Evolutionary conservation across 2,797 vertebrate genomes (phyloP), one percentile per base, ranked within the genome.

Genomic region (Telmatherina bonti): DNA sequence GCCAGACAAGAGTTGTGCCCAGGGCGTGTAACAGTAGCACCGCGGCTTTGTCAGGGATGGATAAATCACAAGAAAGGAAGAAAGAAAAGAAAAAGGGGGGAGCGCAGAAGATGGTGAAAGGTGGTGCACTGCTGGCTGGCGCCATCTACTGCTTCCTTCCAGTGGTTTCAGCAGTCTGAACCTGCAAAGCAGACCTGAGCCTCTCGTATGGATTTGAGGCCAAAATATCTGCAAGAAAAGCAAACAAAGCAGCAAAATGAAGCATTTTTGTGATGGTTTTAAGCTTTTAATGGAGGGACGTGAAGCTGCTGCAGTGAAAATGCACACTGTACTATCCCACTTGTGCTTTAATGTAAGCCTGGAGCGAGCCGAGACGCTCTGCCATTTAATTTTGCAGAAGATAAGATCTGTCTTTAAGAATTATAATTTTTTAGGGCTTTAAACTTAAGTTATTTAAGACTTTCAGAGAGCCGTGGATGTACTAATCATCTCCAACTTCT

Each of bases 1-100:
- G 87, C 85, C 85, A 85, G 89, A 88, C 85, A 74, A 74, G 79
- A 78, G 76, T 31, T 62, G 72, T 36, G 90, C 84, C 85, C 82
- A 69, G 79, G 87, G 87, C 85, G 62, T 73, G 81, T 47, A 84
- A 70, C 85, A 38, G 76, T 78, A 84, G 84, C 78, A 61, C 79
- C 31, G 59, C 15, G 64, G 79, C 77, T 87, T 82, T 85, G 86
- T 85, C 73, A 67, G 68, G 82, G 81, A 81, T 62, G 81, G 73
- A 88, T 86, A 85, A 73, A 72, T 83, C 73, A 53, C 78, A 67
- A 65, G 62, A 47, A 69, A 72, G 27, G 36, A 60, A 26, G 55
- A 41, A 58, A 55, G 35, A 45, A 33, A 57, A 41, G 36, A 43
- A 61, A 49, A 52, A 26, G 26, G 22, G 49, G 52, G 41, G 36